Evolutionary conservation across 2,888 invertebrate species (phyloP), one percentile per base, ranked within the genome.

Genomic region (Ferrisia virgata): DNA sequence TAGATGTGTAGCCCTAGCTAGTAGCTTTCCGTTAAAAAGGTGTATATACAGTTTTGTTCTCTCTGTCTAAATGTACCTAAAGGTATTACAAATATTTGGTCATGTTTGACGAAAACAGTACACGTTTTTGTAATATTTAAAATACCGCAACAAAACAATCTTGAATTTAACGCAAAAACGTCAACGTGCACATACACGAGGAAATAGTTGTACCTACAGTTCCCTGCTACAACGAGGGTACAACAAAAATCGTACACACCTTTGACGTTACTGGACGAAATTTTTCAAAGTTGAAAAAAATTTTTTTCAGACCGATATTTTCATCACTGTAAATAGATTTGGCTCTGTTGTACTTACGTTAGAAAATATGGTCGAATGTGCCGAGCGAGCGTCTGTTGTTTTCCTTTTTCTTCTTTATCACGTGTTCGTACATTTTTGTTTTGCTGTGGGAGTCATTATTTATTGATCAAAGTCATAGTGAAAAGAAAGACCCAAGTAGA

Each of bases 111-210:
- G 64, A 2, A 64, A 28, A 64, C 64, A 8, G n/a, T n/a, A n/a
- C n/a, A 64, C 53, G 64, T 64, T 64, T 64, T 64, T 64, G 64
- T 28, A 64, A 64, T 64, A 64, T 64, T 64, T 64, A 64, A 64
- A 64, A 64, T 64, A 64, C 64, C 58, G 58, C 58, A 58, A 58
- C n/a, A n/a, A n/a, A n/a, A n/a, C n/a, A n/a, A n/a, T n/a, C n/a
- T n/a, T n/a, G n/a, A n/a, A n/a, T n/a, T n/a, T n/a, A n/a, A 36
- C 36, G 8, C 36, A 36, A n/a, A n/a, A n/a, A 36, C 36, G 36
- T 36, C 8, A 36, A 36, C 36, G 36, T 36, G n/a, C n/a, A n/a
- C n/a, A n/a, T n/a, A n/a, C n/a, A n/a, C n/a, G n/a, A n/a, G n/a
- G n/a, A n/a, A n/a, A n/a, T n/a, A n/a, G n/a, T n/a, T n/a, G n/a